phyloP scores from a whole-genome alignment of 2,888 invertebrate genomes.

The Dryobotodes eremita region DNA sequence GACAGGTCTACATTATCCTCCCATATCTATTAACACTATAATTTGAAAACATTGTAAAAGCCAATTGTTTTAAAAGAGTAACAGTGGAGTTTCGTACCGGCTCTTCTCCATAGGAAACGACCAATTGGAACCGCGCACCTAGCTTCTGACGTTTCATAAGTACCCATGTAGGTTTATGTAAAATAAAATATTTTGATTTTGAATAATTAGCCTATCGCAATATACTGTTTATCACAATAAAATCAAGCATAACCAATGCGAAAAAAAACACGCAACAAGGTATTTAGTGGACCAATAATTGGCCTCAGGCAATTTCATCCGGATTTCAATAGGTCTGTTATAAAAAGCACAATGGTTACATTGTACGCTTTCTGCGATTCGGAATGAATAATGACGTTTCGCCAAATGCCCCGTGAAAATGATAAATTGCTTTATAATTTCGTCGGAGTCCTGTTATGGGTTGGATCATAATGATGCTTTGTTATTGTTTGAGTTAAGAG shows the following conservation, averaged over 20 bases:
- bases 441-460: conserved; percentile 72
- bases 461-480: conserved; percentile 72
- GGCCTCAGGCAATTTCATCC: conserved; percentile 56
- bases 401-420: conserved; percentile 77
- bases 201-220: too few species aligned
- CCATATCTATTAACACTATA: too few species aligned
- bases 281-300: conserved; percentile 28
- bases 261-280: conserved; percentile 42
- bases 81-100: too few species aligned
- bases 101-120: too few species aligned
- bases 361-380: conserved; percentile 76
- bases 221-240: neutral
- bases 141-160: too few species aligned
- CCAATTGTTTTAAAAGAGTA: too few species aligned
- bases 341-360: conserved; percentile 73
- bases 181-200: too few species aligned
- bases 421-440: conserved; percentile 84
- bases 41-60: too few species aligned
- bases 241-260: neutral
- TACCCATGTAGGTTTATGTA: too few species aligned
- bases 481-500: conserved; percentile 53
- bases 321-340: conserved; percentile 70
- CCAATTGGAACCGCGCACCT: too few species aligned
- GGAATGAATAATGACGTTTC: conserved; percentile 83
- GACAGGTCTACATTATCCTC: too few species aligned